Base-by-base conservation (phyloP, 1,140 invertebrate genomes). In the Elymnias hypermnestra region DNA sequence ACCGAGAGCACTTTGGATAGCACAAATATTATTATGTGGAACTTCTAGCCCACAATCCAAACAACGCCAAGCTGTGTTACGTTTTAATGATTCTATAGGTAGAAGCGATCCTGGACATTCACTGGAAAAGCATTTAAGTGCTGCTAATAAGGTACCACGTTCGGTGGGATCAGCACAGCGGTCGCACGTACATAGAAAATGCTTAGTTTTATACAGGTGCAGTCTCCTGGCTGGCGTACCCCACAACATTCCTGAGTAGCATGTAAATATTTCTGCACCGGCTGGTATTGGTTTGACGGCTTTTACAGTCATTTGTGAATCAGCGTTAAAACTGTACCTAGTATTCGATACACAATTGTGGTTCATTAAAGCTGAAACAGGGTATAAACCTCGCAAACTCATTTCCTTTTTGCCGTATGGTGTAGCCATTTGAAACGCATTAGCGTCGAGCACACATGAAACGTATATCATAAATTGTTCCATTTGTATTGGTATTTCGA, bases 291-390 rank as follows among this genome's bases (percentile, higher is more conserved):
- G 77, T 31, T 88, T 83, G 0, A 89, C 86, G 3, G 93, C 90
- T 55, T 85, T 89, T 0, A 93, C 88, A 8, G 88, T 82, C 75
- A 95, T 91, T 18, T 87, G 79, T 10, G 87, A 86, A 3, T 88
- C 67, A 2, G 75, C 61, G 51, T 90, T 89, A 48, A 91, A 93
- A 25, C 87, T 83, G 48, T 93, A 91, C 10, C 88, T 89, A 0
- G 92, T 93, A 65, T 95, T 95, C 1, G 93, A 91, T 5, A 88
- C 81, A 62, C 94, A 95, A 19, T 86, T 88, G 63, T 95, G 94
- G 74, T 94, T 94, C 67, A 94, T 88, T 18, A 95, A 76, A 8
- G 91, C 89, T 1, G 91, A 89, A 10, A 93, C 72, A 2, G 93
- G 92, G 74, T 92, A 95, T 2, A 95, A 74, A 1, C 92, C 93